Conservation (phyloP, 2,797 vertebrate species). For the Botia kubotai region DNA sequence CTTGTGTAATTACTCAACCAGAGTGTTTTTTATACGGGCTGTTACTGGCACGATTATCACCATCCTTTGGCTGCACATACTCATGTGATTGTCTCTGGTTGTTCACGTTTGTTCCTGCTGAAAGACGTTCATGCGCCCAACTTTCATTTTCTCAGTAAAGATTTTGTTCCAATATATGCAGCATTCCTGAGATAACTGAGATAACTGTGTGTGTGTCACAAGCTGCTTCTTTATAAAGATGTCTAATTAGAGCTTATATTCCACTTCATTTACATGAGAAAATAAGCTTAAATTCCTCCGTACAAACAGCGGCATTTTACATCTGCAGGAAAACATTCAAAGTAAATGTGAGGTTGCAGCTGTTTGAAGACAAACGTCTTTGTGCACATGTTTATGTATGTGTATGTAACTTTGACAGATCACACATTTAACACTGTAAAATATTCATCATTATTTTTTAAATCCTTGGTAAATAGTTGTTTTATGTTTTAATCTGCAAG, state of each 20-base stretch:
- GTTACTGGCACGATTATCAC: conserved; percentile 68
- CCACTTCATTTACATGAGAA: conserved; percentile 83
- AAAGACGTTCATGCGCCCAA: background rate
- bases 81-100: too few species aligned
- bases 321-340: conserved; percentile 75
- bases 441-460: too few species aligned
- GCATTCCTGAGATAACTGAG: conserved; percentile 94
- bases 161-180: conserved; percentile 85
- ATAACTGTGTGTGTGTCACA: conserved; percentile 72
- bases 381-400: background rate
- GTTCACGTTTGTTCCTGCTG: background rate
- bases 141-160: conserved; percentile 59
- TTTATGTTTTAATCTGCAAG: too few species aligned
- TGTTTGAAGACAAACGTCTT: conserved; percentile 64
- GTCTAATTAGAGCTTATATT: conserved; percentile 83
- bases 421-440: too few species aligned
- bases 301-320: conserved; percentile 77
- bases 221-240: conserved; percentile 43
- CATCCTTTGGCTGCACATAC: conserved; percentile 19
- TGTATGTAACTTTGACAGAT: too few species aligned
- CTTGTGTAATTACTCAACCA: conserved; percentile 66
- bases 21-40: conserved; percentile 64
- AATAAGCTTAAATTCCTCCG: conserved; percentile 79
- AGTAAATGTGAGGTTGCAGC: conserved; percentile 66
- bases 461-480: too few species aligned